Evolutionary conservation across 2,113 vertebrate genomes (phyloP), one percentile per base, ranked within the genome.

Genomic region (Artemisiospiza belli): DNA sequence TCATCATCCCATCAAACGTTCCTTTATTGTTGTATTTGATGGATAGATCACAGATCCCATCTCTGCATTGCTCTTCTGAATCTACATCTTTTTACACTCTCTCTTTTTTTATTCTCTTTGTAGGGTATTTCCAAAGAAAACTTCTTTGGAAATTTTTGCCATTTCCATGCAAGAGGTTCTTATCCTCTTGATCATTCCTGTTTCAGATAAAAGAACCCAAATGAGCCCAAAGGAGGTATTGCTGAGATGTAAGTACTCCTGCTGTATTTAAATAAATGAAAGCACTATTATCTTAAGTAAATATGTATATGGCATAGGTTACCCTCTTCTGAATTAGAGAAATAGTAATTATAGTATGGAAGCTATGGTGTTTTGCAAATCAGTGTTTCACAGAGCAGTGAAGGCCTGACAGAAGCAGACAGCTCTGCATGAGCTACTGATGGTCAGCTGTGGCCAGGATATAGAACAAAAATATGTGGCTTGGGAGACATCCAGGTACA

Each of bases 211-310:
- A 72, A 89, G 83, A 39, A 1, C 16, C 54, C 31, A 52, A 57
- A 27, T 33, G 55, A 89, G 31, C 82, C 72, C 54, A 86, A 83
- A 95, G 82, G 68, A 51, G 28, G 11, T 31, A 41, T 30, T 74
- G 11, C 21, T 90, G 63, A 66, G 68, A 83, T 77, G 12, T 31
- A n/a, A 82, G 28, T 51, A 73, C 41, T n/a, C 49, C 59, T 83
- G 25, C 22, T 69, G 11, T 83, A 69, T 80, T 89, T 66, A 90
- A 95, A 90, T 37, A 67, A 93, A 83, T 21, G 58, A 75, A 95
- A 47, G n/a, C 13, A 61, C 15, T 58, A 58, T 66, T 73, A 33
- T 80, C 41, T 57, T 49, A 63, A 75, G 49, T 75, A 75, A 74
- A 84, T 94, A 72, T 64, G 31, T 57, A 8, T 30, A 47, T 79